Evolutionary conservation across 2,113 vertebrate species (phyloP).

Genomic region (Dermatemys mawii): DNA sequence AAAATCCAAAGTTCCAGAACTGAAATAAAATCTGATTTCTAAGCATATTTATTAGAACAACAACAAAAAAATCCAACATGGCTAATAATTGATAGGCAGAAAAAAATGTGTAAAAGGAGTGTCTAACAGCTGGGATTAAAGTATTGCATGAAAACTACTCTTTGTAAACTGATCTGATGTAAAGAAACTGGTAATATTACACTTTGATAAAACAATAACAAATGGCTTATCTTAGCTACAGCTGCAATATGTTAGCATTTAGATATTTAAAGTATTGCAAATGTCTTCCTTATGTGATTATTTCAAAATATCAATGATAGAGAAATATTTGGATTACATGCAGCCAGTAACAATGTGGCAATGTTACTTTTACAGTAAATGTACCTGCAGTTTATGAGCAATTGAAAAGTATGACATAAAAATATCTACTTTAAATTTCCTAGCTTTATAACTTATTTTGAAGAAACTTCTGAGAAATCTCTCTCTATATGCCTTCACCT

Average conservation of each 20-base stretch:
- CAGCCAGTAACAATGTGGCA: not conserved
- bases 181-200: not conserved
- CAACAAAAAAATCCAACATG: not conserved
- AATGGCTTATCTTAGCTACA: not conserved
- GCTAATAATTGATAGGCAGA: constrained; percentile 2
- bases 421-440: constrained; percentile 19
- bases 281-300: not conserved
- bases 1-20: constrained; percentile 27
- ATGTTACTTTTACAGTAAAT: constrained; percentile 18
- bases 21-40: constrained; percentile 45
- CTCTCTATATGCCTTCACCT: not conserved
- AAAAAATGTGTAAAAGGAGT: not conserved
- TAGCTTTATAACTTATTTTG: constrained; percentile 1
- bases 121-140: not conserved
- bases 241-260: not conserved
- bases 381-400: not conserved
- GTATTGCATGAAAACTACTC: constrained; percentile 13
- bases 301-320: not conserved
- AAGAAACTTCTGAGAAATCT: constrained; percentile 18
- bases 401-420: not conserved
- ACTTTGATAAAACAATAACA: not conserved
- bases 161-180: not conserved
- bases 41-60: not conserved
- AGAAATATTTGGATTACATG: constrained; percentile 9
- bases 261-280: constrained; percentile 4